Percentiles rank a stretch among this genome's conserved stretches.
phyloP scores from a whole-genome alignment of 2,888 invertebrate genomes.

The Nephrotoma appendiculata region DNA sequence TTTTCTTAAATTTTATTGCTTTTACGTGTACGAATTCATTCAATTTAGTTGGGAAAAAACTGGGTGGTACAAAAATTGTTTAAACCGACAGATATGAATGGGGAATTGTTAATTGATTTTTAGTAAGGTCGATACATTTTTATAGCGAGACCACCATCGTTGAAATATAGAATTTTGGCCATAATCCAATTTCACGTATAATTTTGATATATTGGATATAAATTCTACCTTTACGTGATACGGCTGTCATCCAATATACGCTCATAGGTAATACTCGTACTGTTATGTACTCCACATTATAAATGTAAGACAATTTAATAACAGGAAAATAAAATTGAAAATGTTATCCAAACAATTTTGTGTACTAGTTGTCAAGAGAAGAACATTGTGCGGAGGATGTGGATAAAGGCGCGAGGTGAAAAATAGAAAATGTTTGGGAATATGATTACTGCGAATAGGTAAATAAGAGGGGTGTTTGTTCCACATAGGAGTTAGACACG shows the following conservation, averaged over 20 bases:
- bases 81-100: not conserved
- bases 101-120: not conserved
- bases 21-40: not conserved
- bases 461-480: not conserved
- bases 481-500: not conserved
- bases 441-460: not conserved
- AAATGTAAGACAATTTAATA: not conserved
- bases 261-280: not conserved
- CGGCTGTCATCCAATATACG: not conserved
- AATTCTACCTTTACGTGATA: not conserved
- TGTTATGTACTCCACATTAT: not conserved
- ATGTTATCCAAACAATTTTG: not conserved
- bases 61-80: not conserved
- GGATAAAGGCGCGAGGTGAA: not conserved
- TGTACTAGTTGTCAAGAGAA: not conserved
- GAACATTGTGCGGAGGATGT: not conserved
- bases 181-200: not conserved
- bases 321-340: not conserved
- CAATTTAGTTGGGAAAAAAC: not conserved
- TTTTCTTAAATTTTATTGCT: not conserved
- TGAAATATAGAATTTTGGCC: not conserved
- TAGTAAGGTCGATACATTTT: not conserved
- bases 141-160: not conserved
- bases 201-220: not conserved
- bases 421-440: not conserved